Evolutionary conservation across 2,797 vertebrate species (phyloP).

Genomic region (Acrossocheilus fasciatus): DNA sequence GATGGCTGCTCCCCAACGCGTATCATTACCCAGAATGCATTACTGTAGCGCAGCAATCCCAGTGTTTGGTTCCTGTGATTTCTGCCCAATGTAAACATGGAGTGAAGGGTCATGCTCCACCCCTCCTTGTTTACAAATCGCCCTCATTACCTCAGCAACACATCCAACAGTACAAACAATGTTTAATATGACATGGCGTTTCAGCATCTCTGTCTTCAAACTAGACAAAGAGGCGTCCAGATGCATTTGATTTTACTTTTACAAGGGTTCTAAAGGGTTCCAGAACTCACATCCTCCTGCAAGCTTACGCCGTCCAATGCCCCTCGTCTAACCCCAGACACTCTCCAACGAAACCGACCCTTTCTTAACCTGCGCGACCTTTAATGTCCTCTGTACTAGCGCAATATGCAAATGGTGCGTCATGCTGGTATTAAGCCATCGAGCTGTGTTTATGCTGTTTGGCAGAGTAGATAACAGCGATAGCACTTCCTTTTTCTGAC

Average conservation of each 20-base stretch:
- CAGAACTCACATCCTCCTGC: slow-evolving; percentile 39
- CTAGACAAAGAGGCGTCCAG: slow-evolving; percentile 42
- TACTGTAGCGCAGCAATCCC: slow-evolving; percentile 34
- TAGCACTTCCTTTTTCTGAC: slow-evolving; percentile 45
- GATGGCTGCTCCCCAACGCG: slow-evolving; percentile 5
- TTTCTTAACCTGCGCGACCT: slow-evolving; percentile 1
- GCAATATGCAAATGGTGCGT: slow-evolving; percentile 31
- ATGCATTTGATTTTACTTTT: slow-evolving; percentile 53
- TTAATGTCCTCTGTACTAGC: slow-evolving; percentile 2
- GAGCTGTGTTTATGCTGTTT: slow-evolving; percentile 32
- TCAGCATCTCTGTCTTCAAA: slow-evolving; percentile 34
- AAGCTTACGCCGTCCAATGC: slow-evolving; percentile 14
- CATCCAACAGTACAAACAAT: slow-evolving; percentile 44
- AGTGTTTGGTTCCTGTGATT: slow-evolving; percentile 52
- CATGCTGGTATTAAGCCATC: slow-evolving; percentile 24
- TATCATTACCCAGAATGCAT: slow-evolving; percentile 54
- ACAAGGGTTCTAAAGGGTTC: slow-evolving; percentile 45
- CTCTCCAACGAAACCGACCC: slow-evolving; percentile 22
- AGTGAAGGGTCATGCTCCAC: slow-evolving; percentile 41
- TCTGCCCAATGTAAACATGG: slow-evolving; percentile 61
- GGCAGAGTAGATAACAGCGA: slow-evolving; percentile 13
- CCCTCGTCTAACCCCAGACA: slow-evolving; percentile 48
- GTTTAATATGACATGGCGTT: slow-evolving; percentile 52
- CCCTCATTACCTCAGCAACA: slow-evolving; percentile 55
- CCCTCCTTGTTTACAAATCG: slow-evolving; percentile 59